Conservation (phyloP, 2,113 vertebrate genomes). For the Raja brachyura region DNA sequence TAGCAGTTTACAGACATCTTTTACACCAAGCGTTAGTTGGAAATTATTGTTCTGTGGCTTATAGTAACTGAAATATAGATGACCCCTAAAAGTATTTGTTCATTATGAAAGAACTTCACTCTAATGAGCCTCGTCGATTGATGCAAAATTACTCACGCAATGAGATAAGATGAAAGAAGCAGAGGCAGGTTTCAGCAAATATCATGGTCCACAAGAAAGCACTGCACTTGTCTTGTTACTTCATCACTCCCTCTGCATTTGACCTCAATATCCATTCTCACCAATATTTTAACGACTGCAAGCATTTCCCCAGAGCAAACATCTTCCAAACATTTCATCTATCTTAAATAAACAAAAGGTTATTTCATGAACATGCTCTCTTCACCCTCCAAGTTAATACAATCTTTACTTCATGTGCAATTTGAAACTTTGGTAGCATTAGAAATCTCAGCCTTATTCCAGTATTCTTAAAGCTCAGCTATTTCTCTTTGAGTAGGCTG, state of each 20-base stretch:
- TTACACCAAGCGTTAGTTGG: neutral
- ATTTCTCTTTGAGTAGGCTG: neutral
- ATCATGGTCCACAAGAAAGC: neutral
- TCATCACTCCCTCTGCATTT: neutral
- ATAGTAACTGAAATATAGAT: neutral
- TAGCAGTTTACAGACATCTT: neutral
- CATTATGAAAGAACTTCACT: neutral
- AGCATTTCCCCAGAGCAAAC: neutral
- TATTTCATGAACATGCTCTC: conserved; percentile 5
- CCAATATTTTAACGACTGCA: neutral
- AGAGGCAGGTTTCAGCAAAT: neutral
- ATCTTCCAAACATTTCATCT: conserved; percentile 1
- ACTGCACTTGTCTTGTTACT: neutral
- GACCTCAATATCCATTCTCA: conserved; percentile 22
- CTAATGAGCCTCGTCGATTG: neutral
- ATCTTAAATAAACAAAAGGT: conserved; percentile 21
- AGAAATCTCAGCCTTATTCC: neutral
- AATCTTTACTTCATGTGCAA: neutral
- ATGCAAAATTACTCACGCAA: neutral
- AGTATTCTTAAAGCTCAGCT: neutral
- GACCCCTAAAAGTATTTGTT: conserved; percentile 1
- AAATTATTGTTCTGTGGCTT: neutral
- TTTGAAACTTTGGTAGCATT: neutral
- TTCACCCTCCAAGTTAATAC: neutral
- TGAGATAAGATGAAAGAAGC: neutral